A percentile compares a stretch with the other conserved stretches of the same genome.
phyloP scores from a whole-genome alignment of 2,888 invertebrate species.

The Tanytarsus gracilentus region DNA sequence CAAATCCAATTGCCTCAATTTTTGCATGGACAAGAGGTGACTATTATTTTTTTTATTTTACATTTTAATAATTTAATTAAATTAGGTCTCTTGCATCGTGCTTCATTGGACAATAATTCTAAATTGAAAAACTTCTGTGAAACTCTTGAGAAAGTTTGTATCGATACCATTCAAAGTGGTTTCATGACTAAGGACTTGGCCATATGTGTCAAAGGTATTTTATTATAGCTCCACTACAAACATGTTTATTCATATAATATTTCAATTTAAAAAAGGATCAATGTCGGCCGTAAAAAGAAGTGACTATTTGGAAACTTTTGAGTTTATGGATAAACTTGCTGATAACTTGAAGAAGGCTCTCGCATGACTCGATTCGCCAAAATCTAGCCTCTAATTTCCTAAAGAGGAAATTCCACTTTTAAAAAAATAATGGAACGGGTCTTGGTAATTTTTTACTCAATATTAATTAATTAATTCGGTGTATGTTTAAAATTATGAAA shows the following conservation, averaged over 20 bases:
- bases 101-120: constrained; percentile 81
- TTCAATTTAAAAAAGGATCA: too few species aligned
- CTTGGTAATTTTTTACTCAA: too few species aligned
- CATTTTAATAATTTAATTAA: too few species aligned
- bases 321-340: constrained; percentile 90
- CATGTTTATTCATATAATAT: too few species aligned
- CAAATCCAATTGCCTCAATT: constrained; percentile 97
- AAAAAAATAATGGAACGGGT: too few species aligned
- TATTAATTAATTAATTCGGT: too few species aligned
- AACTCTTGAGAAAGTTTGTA: constrained; percentile 79
- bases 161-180: constrained; percentile 91
- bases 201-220: constrained; percentile 93
- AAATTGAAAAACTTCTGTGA: constrained; percentile 71
- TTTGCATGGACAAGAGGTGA: constrained; percentile 98
- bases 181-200: constrained; percentile 98
- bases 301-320: constrained; percentile 95
- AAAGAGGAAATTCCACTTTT: neutral
- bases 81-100: constrained; percentile 86
- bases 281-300: constrained; percentile 43
- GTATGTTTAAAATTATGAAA: too few species aligned
- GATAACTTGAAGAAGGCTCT: constrained; percentile 70
- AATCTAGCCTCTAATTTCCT: constrained; percentile 14
- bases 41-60: too few species aligned
- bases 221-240: constrained; percentile 83
- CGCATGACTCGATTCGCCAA: constrained; percentile 17